A percentile compares a stretch with the other conserved stretches of the same genome.
Evolutionary conservation across 2,797 vertebrate species (phyloP).

Genomic region (Todus mexicanus): DNA sequence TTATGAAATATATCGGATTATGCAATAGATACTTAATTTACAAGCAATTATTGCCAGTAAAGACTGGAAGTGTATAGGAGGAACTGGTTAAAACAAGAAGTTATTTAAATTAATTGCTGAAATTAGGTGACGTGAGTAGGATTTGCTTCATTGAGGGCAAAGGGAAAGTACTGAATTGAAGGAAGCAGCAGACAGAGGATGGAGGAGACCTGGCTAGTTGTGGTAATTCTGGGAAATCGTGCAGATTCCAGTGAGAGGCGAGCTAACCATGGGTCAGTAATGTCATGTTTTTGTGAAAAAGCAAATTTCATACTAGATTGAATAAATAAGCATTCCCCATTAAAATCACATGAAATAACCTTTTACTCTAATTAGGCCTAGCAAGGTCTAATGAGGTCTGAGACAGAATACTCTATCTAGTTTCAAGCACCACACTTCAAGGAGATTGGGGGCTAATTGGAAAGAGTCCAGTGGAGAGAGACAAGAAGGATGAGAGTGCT

Average conservation of each 20-base stretch:
- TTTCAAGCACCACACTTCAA: constrained; percentile 10
- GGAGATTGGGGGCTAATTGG: background rate
- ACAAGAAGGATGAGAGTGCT: constrained; percentile 42
- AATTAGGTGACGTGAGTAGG: background rate
- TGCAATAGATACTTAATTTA: background rate
- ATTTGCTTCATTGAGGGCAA: background rate
- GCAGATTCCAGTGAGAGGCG: background rate
- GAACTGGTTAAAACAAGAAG: background rate
- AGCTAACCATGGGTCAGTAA: background rate
- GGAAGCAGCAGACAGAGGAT: background rate
- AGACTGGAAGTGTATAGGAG: background rate
- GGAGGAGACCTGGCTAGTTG: background rate
- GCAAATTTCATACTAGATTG: background rate
- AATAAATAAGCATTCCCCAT: constrained; percentile 3
- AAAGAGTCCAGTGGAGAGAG: constrained; percentile 11
- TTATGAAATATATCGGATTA: background rate
- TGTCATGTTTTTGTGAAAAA: background rate
- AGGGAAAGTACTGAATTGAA: background rate
- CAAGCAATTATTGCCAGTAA: background rate
- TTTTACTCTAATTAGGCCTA: constrained; percentile 8
- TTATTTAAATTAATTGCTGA: background rate
- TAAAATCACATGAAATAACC: background rate
- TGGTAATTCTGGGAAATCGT: background rate
- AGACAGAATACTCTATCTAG: background rate
- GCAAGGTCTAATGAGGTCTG: background rate